phyloP scores from a whole-genome alignment of 2,113 vertebrate species.

The Tragelaphus buxtoni region DNA sequence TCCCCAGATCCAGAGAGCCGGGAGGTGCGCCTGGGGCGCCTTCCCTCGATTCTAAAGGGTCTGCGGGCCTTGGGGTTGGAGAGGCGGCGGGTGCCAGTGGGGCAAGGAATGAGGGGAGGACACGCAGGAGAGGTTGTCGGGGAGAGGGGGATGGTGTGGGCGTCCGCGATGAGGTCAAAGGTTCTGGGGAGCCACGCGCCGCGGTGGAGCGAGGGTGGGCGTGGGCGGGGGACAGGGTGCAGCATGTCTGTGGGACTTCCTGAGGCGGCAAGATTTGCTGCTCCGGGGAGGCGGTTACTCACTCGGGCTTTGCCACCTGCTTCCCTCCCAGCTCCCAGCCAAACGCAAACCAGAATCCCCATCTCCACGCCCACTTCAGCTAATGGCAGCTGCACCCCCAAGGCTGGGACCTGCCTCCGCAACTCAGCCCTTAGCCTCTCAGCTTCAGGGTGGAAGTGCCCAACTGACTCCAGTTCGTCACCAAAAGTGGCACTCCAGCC shows the following conservation, averaged over 20 bases:
- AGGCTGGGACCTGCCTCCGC: not conserved
- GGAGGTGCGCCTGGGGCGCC: fast-evolving
- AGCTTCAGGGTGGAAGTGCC: not conserved
- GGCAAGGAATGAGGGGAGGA: not conserved
- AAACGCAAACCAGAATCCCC: not conserved
- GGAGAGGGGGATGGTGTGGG: not conserved
- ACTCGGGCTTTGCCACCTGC: constrained; percentile 48
- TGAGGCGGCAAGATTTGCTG: not conserved
- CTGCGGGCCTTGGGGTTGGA: not conserved
- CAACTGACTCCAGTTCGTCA: not conserved
- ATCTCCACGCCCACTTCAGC: not conserved
- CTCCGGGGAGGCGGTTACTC: constrained; percentile 40
- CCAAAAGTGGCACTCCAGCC: not conserved
- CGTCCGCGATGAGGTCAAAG: not conserved
- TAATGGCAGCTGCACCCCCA: not conserved
- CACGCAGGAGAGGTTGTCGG: not conserved
- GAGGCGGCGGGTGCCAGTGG: not conserved
- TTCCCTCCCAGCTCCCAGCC: constrained; percentile 26
- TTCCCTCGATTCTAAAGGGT: too few species aligned
- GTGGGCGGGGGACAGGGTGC: not conserved
- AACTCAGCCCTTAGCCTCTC: not conserved
- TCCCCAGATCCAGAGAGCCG: fast-evolving
- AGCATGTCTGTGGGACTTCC: constrained; percentile 18
- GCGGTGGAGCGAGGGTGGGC: not conserved
- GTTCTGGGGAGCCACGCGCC: not conserved